Conservation (phyloP, 2,888 invertebrate species). For the Nysson spinosus region DNA sequence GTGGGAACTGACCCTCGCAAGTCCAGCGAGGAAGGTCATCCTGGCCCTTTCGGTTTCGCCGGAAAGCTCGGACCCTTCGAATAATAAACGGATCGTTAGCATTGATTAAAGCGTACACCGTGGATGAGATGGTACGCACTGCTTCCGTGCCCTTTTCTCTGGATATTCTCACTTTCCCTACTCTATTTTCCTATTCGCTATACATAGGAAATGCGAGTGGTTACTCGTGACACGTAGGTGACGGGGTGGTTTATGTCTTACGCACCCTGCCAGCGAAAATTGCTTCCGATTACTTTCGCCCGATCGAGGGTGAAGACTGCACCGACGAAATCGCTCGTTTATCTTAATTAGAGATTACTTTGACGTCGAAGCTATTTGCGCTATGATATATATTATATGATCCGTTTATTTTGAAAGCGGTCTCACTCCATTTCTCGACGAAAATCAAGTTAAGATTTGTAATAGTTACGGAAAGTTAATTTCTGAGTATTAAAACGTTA, state of each 20-base stretch:
- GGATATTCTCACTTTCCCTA: constrained; percentile 12
- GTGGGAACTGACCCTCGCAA: constrained; percentile 59
- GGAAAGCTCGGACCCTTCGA: constrained; percentile 54
- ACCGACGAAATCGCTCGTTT: constrained; percentile 23
- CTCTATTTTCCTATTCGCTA: background rate
- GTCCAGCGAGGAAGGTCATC: constrained; percentile 41
- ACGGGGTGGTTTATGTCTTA: constrained; percentile 49
- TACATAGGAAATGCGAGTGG: constrained; percentile 14
- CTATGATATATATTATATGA: background rate
- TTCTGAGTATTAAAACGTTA: too few relatives aligned
- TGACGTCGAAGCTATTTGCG: constrained; percentile 3
- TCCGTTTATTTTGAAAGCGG: too few relatives aligned
- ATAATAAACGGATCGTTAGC: constrained; percentile 67
- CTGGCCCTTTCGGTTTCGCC: constrained; percentile 30
- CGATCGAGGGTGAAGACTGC: constrained; percentile 18
- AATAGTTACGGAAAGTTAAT: too few relatives aligned
- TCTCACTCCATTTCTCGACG: too few relatives aligned
- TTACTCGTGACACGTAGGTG: constrained; percentile 25
- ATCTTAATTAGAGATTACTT: constrained; percentile 47
- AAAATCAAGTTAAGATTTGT: too few relatives aligned
- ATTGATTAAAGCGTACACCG: constrained; percentile 64
- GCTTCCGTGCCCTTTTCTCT: constrained; percentile 14
- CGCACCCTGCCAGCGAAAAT: constrained; percentile 23
- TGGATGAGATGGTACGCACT: constrained; percentile 19
- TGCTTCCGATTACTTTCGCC: constrained; percentile 33